phyloP scores from a whole-genome alignment of 2,113 vertebrate species.

The Phoenicopterus ruber region DNA sequence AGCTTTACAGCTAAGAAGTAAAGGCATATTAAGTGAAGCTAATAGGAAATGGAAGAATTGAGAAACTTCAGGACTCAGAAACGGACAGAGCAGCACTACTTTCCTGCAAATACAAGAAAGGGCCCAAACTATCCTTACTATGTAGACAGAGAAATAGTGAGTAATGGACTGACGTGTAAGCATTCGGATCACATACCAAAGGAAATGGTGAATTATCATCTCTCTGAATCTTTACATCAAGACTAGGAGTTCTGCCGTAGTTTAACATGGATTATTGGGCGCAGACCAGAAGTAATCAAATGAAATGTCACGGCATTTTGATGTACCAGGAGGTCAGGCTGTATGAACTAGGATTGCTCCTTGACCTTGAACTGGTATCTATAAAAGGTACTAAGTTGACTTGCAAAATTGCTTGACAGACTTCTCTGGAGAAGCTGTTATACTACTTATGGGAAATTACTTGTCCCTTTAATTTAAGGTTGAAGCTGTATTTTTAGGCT shows the following conservation, averaged over 20 bases:
- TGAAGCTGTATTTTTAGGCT: slow-evolving; percentile 8
- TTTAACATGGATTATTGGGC: background rate
- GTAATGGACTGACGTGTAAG: background rate
- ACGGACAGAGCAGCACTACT: background rate
- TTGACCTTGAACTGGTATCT: background rate
- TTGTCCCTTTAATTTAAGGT: background rate
- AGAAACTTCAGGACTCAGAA: background rate
- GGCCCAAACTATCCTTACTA: background rate
- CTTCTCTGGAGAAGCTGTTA: background rate
- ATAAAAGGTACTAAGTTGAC: background rate
- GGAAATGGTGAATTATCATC: background rate
- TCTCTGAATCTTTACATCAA: background rate
- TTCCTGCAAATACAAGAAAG: background rate
- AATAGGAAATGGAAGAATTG: background rate
- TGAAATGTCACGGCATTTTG: background rate
- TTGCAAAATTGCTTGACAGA: background rate
- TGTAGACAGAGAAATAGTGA: background rate
- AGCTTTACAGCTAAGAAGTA: background rate
- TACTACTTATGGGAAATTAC: background rate
- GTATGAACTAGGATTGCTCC: background rate
- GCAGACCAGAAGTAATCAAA: background rate
- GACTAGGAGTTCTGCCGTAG: background rate
- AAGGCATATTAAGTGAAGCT: background rate
- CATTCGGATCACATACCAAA: background rate
- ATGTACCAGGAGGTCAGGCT: background rate